Percentiles rank a stretch among this genome's conserved stretches.
Evolutionary conservation across 1,140 invertebrate genomes (phyloP).

Genomic region (Caenorhabditis inopinata): DNA sequence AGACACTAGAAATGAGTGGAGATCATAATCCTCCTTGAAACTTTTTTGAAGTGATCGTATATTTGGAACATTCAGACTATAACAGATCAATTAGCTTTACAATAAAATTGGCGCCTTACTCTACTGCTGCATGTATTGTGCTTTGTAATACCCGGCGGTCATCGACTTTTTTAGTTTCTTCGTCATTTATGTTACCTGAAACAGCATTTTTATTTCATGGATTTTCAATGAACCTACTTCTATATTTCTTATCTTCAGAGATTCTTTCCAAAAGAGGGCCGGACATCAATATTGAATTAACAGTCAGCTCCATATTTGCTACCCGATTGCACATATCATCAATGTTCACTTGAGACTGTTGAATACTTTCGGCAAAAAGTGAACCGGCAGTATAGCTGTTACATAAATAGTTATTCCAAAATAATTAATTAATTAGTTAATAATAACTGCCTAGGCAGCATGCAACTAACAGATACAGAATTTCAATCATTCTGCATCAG

Average conservation of each 20-base stretch:
- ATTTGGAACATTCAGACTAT: neutral
- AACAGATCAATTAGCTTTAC: neutral
- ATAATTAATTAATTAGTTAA: too few species aligned
- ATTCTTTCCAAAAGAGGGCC: neutral
- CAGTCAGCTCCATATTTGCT: neutral
- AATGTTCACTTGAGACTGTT: neutral
- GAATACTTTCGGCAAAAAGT: neutral
- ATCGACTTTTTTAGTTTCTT: too few species aligned
- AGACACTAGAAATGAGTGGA: neutral
- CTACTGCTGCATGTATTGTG: neutral
- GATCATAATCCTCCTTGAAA: neutral
- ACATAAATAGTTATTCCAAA: too few species aligned
- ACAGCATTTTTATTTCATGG: too few species aligned
- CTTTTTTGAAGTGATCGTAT: neutral
- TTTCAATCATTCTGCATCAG: too few species aligned
- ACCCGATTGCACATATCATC: slow-evolving; percentile 5
- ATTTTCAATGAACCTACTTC: too few species aligned
- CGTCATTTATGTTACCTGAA: too few species aligned
- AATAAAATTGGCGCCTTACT: neutral
- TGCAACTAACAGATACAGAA: too few species aligned
- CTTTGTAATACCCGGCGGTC: neutral
- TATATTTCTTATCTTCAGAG: neutral
- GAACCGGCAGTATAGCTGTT: neutral
- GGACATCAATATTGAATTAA: neutral
- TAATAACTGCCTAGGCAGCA: too few species aligned